phyloP scores from a whole-genome alignment of 2,113 vertebrate species.

The Morone saxatilis region DNA sequence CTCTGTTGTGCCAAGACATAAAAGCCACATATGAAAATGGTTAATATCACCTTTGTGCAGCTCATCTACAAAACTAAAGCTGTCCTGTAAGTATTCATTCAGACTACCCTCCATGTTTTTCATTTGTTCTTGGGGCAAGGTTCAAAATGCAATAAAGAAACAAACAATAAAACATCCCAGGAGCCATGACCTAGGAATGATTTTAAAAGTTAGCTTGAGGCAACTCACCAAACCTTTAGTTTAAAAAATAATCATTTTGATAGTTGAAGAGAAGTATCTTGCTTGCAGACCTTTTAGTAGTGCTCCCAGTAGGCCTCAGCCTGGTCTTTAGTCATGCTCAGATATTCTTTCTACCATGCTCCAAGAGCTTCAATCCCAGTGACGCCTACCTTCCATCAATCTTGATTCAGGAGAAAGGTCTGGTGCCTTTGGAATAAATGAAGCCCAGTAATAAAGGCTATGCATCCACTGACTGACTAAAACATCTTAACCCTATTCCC shows the following conservation, averaged over 20 bases:
- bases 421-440: slow-evolving; percentile 71
- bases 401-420: slow-evolving; percentile 71
- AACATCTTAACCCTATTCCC: slow-evolving; percentile 59
- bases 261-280: neutral
- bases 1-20: neutral
- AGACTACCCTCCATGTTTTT: slow-evolving; percentile 4
- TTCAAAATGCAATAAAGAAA: slow-evolving; percentile 10
- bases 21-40: neutral
- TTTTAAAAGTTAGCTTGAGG: slow-evolving; percentile 36
- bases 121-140: slow-evolving; percentile 1
- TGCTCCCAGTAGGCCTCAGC: slow-evolving; percentile 9
- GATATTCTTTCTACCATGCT: slow-evolving; percentile 46
- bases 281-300: slow-evolving; percentile 19
- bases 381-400: slow-evolving; percentile 72
- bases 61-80: neutral
- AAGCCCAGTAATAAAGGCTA: slow-evolving; percentile 71
- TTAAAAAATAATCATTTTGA: neutral
- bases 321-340: slow-evolving; percentile 44
- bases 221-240: slow-evolving; percentile 22
- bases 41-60: neutral
- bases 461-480: slow-evolving; percentile 69
- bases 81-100: slow-evolving; percentile 1
- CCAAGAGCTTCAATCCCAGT: slow-evolving; percentile 52
- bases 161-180: slow-evolving; percentile 13
- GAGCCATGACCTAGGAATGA: slow-evolving; percentile 21